Evolutionary conservation across 2,113 vertebrate genomes (phyloP).

Genomic region (Vulpes ferrilata): DNA sequence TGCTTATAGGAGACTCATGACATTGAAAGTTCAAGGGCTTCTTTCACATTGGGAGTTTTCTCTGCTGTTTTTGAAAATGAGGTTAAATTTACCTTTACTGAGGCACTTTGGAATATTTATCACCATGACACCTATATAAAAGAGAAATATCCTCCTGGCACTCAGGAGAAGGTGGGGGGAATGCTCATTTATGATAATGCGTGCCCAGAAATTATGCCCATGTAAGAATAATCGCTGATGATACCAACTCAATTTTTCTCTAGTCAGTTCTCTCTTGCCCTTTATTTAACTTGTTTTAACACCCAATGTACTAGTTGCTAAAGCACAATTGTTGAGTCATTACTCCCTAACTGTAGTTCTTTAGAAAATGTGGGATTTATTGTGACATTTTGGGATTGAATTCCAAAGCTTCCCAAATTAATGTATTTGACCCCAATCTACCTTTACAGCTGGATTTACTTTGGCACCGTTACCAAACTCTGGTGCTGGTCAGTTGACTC

Average conservation of each 20-base stretch:
- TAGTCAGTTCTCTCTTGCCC: background rate
- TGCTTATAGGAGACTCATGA: background rate
- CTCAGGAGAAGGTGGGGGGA: background rate
- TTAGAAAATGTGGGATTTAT: background rate
- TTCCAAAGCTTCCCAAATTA: background rate
- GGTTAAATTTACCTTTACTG: conserved; percentile 34
- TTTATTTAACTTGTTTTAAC: background rate
- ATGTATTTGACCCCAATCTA: background rate
- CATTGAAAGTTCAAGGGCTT: background rate
- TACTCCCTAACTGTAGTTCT: background rate
- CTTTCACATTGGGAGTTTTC: background rate
- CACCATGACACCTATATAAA: background rate
- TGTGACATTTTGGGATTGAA: background rate
- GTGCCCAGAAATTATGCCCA: background rate
- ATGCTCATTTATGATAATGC: background rate
- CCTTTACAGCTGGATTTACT: background rate
- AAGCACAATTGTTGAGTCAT: background rate
- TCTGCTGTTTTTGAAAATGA: background rate
- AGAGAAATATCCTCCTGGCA: background rate
- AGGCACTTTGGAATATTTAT: conserved; percentile 46
- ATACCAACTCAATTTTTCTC: background rate
- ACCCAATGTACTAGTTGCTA: background rate
- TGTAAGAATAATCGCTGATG: background rate
- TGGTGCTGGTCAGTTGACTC: background rate
- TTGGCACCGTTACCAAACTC: background rate